A percentile compares a stretch with the other conserved stretches of the same genome.
Evolutionary conservation across 2,888 invertebrate species (phyloP).

Genomic region (Drosophila mettleri): DNA sequence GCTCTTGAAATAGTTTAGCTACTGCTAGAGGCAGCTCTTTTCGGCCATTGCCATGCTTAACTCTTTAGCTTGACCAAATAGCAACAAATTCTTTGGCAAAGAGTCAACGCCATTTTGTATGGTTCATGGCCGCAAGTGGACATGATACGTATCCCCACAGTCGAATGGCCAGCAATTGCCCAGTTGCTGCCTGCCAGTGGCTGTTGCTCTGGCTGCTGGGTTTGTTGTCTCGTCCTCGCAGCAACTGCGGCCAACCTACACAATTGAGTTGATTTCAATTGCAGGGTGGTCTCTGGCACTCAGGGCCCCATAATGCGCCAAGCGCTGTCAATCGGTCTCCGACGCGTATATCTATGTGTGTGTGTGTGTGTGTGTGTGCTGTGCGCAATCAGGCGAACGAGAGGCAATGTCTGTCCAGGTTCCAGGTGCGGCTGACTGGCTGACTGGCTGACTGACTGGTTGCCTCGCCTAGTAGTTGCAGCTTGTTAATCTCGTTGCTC

Average conservation of each 20-base stretch:
- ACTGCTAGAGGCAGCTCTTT: not conserved
- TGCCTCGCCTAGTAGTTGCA: constrained; percentile 70
- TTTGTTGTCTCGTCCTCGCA: constrained; percentile 20
- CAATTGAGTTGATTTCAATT: constrained; percentile 77
- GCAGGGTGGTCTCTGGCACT: constrained; percentile 74
- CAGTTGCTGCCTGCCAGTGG: constrained; percentile 26
- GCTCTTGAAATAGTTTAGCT: not conserved
- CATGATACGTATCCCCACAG: constrained; percentile 28
- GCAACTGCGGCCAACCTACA: constrained; percentile 52
- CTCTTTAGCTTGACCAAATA: constrained; percentile 22
- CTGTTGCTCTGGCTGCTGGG: constrained; percentile 36
- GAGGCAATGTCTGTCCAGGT: constrained; percentile 45
- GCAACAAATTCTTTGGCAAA: constrained; percentile 18
- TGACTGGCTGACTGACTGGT: constrained; percentile 51
- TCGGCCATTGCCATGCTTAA: constrained; percentile 6
- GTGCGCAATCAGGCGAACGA: constrained; percentile 64
- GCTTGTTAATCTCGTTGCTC: constrained; percentile 67
- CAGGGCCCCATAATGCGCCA: constrained; percentile 72
- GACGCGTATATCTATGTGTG: not conserved
- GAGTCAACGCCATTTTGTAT: constrained; percentile 63
- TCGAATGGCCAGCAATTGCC: constrained; percentile 24
- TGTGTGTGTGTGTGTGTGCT: constrained; percentile 10
- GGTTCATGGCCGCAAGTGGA: constrained; percentile 57
- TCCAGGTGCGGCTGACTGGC: constrained; percentile 60
- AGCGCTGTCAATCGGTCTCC: constrained; percentile 70